Conservation (phyloP, 2,888 invertebrate genomes). For the Hydriomena furcata region DNA sequence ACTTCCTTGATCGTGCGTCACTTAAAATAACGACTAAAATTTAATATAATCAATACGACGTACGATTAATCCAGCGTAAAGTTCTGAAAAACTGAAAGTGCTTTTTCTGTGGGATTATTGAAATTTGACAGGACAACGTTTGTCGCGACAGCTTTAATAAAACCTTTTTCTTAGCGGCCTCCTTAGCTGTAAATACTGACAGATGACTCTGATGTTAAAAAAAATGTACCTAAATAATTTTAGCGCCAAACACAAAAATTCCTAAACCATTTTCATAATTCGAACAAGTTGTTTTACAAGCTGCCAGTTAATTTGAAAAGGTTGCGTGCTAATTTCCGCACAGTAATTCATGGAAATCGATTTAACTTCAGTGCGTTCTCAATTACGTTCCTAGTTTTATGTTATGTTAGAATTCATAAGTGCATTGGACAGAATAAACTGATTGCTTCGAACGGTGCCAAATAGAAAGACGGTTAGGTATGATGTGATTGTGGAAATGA, state of each 20-base stretch:
- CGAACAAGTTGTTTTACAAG: constrained; percentile 13
- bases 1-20: constrained; percentile 43
- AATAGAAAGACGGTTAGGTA: constrained; percentile 7
- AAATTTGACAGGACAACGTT: too few relatives aligned
- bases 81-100: too few relatives aligned
- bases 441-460: constrained; percentile 12
- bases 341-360: constrained; percentile 31
- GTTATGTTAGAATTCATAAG: constrained; percentile 31
- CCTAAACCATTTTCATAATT: neutral
- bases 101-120: too few relatives aligned
- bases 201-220: too few relatives aligned
- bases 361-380: constrained; percentile 31
- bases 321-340: constrained; percentile 28
- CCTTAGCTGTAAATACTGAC: too few relatives aligned
- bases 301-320: constrained; percentile 22
- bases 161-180: too few relatives aligned
- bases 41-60: too few relatives aligned
- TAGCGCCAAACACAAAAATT: neutral
- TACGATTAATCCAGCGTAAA: too few relatives aligned
- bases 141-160: too few relatives aligned
- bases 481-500: constrained; percentile 43
- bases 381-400: constrained; percentile 31
- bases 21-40: too few relatives aligned
- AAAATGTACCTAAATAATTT: too few relatives aligned
- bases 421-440: constrained; percentile 28